Percentiles rank a stretch among this genome's conserved stretches.
phyloP scores from a whole-genome alignment of 2,113 vertebrate species.

The Lonchura striata region DNA sequence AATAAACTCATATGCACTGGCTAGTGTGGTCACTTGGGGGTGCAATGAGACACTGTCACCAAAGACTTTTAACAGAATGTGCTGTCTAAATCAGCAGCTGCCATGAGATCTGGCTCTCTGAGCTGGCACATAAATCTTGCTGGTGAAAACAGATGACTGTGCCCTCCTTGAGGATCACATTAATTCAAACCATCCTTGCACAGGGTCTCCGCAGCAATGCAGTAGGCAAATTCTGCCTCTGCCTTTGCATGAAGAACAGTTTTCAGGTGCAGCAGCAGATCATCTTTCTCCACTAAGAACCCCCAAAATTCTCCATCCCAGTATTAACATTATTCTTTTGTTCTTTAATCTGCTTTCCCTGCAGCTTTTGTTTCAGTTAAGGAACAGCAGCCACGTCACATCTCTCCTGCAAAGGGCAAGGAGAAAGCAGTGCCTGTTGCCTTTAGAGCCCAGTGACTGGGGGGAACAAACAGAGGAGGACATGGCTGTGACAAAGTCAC shows the following conservation, averaged over 20 bases:
- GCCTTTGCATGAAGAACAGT: neutral
- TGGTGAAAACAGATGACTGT: neutral
- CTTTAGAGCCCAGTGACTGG: neutral
- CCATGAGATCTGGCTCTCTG: neutral
- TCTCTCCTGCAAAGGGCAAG: neutral
- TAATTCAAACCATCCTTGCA: neutral
- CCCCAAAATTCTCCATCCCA: neutral
- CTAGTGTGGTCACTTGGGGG: slow-evolving; percentile 30
- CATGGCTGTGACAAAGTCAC: neutral
- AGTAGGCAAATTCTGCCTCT: neutral
- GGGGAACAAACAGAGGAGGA: neutral
- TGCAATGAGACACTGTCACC: neutral
- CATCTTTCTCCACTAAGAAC: neutral
- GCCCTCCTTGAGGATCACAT: neutral
- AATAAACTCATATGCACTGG: neutral
- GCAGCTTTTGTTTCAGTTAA: neutral
- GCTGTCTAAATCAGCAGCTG: neutral
- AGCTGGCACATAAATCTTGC: neutral
- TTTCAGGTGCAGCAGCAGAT: neutral
- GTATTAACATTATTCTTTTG: neutral
- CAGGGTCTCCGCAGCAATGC: neutral
- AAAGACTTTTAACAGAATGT: neutral
- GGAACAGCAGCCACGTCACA: neutral
- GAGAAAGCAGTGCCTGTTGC: neutral
- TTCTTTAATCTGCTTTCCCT: neutral